Evolutionary conservation across 2,113 vertebrate genomes (phyloP).

Genomic region (Antechinus flavipes): DNA sequence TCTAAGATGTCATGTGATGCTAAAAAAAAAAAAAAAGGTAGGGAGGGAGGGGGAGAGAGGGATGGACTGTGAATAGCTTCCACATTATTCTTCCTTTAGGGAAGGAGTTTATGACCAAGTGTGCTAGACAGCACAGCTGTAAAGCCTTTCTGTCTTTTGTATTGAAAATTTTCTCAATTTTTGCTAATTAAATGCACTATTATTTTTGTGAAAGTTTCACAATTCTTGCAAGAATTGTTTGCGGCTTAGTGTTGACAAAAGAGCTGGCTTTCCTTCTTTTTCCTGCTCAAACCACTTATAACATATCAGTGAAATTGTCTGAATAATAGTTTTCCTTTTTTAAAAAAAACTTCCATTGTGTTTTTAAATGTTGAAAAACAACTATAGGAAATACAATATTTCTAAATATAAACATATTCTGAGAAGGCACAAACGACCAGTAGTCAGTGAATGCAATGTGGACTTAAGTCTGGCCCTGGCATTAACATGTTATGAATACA

Average conservation of each 20-base stretch:
- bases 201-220: not conserved
- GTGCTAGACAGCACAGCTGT: not conserved
- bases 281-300: constrained; percentile 20
- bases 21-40: not conserved
- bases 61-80: not conserved
- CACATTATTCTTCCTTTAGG: not conserved
- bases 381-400: not conserved
- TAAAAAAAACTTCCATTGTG: not conserved
- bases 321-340: not conserved
- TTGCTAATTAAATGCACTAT: not conserved
- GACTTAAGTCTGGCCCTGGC: not conserved
- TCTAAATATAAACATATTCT: not conserved
- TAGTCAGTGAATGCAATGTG: not conserved
- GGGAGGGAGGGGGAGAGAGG: too few species aligned
- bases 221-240: not conserved
- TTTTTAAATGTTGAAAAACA: not conserved
- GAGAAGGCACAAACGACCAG: not conserved
- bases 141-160: not conserved
- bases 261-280: constrained; percentile 18
- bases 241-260: not conserved
- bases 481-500: not conserved
- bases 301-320: constrained; percentile 2
- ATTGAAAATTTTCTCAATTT: not conserved
- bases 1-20: not conserved
- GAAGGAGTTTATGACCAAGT: not conserved